Conservation (phyloP, 2,797 vertebrate genomes). For the Champsocephalus esox region DNA sequence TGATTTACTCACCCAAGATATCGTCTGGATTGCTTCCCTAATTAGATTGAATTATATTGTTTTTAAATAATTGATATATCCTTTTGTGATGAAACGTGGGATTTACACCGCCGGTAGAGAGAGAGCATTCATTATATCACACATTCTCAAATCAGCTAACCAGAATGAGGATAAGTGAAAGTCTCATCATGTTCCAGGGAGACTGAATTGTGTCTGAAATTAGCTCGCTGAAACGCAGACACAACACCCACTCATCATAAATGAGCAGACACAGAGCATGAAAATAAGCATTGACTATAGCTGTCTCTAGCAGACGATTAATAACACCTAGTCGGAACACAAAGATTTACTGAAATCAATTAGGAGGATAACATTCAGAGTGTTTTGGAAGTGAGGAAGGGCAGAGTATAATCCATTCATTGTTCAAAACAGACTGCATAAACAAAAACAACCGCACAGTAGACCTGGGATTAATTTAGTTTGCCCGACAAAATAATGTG, state of each 20-base stretch:
- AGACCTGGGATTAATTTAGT: constrained; percentile 25
- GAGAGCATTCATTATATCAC: not conserved
- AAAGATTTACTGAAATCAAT: constrained; percentile 26
- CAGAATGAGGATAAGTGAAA: not conserved
- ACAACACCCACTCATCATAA: constrained; percentile 53
- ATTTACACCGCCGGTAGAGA: no score
- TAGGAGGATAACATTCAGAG: constrained; percentile 19
- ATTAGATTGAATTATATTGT: no score
- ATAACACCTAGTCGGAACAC: constrained; percentile 36
- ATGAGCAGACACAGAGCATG: constrained; percentile 38
- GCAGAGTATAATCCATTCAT: constrained; percentile 13
- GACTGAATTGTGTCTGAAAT: constrained; percentile 33
- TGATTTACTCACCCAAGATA: no score
- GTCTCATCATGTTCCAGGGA: constrained; percentile 11
- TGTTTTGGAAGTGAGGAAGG: constrained; percentile 11
- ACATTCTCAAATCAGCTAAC: not conserved
- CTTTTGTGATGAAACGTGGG: no score
- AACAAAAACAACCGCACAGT: constrained; percentile 25
- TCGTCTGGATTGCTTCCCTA: no score
- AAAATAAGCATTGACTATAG: constrained; percentile 22
- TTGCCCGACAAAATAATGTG: constrained; percentile 49
- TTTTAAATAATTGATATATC: no score
- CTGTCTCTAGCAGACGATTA: constrained; percentile 17
- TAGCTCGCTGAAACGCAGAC: constrained; percentile 47
- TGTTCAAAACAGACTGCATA: constrained; percentile 5